Percentiles rank a stretch among this genome's conserved stretches.
phyloP scores from a whole-genome alignment of 1,140 invertebrate species.

The Wiebesia pumilae region DNA sequence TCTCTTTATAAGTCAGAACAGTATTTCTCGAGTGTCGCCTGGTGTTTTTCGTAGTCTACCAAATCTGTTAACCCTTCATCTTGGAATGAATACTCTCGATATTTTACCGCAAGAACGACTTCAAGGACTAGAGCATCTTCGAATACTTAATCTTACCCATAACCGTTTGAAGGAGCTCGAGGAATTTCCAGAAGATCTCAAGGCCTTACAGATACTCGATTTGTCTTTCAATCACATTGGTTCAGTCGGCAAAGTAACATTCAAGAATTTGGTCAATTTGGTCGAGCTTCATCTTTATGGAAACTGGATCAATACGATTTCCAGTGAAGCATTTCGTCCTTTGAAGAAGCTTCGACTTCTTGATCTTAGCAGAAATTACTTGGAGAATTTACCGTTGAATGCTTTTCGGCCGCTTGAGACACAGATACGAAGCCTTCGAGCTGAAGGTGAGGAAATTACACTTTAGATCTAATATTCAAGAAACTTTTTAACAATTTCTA shows the following conservation, averaged over 20 bases:
- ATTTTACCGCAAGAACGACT: slow-evolving; percentile 89
- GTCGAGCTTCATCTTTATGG: slow-evolving; percentile 86
- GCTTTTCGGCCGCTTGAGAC: slow-evolving; percentile 86
- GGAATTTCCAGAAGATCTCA: slow-evolving; percentile 87
- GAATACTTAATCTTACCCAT: slow-evolving; percentile 86
- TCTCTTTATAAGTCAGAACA: slow-evolving; percentile 84
- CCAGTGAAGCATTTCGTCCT: slow-evolving; percentile 86
- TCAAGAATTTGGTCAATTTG: slow-evolving; percentile 83
- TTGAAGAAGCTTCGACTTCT: slow-evolving; percentile 86
- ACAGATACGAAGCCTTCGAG: slow-evolving; percentile 83
- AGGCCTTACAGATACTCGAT: slow-evolving; percentile 85
- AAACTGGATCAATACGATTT: slow-evolving; percentile 87
- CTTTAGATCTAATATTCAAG: background rate
- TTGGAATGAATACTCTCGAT: slow-evolving; percentile 89
- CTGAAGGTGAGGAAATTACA: slow-evolving; percentile 81
- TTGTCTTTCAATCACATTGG: slow-evolving; percentile 89
- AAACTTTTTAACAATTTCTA: background rate
- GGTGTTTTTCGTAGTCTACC: slow-evolving; percentile 87
- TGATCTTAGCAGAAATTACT: slow-evolving; percentile 89
- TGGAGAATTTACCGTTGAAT: slow-evolving; percentile 86
- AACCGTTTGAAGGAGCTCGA: slow-evolving; percentile 89
- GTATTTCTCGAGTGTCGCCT: slow-evolving; percentile 87
- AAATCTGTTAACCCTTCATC: slow-evolving; percentile 85
- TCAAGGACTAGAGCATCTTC: slow-evolving; percentile 83
- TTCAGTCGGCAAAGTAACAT: slow-evolving; percentile 84